phyloP scores from a whole-genome alignment of 2,113 vertebrate species.

The Thryonomys swinderianus region DNA sequence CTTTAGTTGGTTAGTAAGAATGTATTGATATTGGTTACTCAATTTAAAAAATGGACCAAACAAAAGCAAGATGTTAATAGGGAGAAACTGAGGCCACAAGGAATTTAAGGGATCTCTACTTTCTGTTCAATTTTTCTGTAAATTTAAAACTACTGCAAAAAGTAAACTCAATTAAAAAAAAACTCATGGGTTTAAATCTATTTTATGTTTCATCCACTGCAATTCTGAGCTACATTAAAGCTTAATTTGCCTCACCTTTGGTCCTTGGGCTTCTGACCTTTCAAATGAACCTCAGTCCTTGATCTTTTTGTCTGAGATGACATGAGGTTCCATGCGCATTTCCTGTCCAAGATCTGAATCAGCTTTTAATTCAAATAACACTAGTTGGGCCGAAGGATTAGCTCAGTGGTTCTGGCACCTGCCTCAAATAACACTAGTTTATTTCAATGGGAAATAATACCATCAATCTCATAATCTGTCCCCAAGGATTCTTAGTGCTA shows the following conservation, averaged over 20 bases:
- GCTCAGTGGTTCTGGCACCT: no score
- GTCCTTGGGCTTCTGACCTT: background rate
- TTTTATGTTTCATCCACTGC: background rate
- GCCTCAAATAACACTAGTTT: background rate
- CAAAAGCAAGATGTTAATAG: background rate
- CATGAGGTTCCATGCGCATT: background rate
- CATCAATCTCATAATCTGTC: background rate
- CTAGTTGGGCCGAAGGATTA: no score
- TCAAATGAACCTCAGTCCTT: background rate
- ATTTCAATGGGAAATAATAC: background rate
- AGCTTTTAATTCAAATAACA: background rate
- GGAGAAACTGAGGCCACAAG: background rate
- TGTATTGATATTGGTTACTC: background rate
- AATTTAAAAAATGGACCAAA: background rate
- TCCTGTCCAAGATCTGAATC: background rate
- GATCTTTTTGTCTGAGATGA: background rate
- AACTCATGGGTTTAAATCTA: background rate
- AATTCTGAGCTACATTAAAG: background rate
- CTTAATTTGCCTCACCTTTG: background rate
- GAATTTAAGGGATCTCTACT: background rate
- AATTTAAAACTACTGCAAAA: background rate
- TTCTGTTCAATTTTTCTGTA: background rate
- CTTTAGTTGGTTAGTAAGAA: background rate
- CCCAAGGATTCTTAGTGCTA: background rate
- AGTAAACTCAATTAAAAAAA: background rate